Conservation (phyloP, 2,113 vertebrate species). For the Nicator chloris region DNA sequence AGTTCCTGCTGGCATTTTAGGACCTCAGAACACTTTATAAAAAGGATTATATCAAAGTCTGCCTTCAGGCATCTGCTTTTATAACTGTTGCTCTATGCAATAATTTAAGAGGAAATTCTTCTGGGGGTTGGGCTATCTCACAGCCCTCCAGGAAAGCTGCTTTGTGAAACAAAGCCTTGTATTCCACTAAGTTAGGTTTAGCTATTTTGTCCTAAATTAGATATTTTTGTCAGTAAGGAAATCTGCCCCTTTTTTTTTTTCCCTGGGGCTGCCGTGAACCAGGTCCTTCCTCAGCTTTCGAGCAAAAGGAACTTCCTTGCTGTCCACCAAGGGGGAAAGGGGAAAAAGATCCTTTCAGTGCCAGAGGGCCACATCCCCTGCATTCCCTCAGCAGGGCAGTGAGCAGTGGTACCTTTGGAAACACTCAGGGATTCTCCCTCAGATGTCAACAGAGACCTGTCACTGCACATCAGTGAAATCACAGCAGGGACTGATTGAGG, state of each 20-base stretch:
- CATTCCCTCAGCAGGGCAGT: neutral
- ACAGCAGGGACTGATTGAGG: conserved; percentile 22
- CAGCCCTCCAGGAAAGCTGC: conserved; percentile 10
- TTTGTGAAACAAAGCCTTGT: neutral
- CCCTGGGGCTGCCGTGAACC: neutral
- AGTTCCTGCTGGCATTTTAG: neutral
- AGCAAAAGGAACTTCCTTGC: conserved; percentile 1
- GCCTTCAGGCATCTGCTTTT: conserved; percentile 16
- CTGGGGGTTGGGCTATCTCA: neutral
- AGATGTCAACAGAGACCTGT: conserved; percentile 7
- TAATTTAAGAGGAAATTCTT: conserved; percentile 28
- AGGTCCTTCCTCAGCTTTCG: neutral
- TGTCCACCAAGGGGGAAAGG: neutral
- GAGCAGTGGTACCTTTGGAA: neutral
- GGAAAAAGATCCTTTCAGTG: neutral
- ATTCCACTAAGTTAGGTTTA: neutral
- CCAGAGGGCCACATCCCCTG: neutral
- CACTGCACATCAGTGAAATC: neutral
- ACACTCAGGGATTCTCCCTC: neutral
- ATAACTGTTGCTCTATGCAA: neutral
- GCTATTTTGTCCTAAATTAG: neutral
- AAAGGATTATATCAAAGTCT: conserved; percentile 17
- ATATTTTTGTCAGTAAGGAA: neutral
- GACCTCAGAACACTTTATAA: neutral
- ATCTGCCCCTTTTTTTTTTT: neutral